These are phyloP conservation scores for Entomyzon cyanotis DNA, from an alignment of 2,113 vertebrate genomes.

Conservation along the genomic window DNA sequence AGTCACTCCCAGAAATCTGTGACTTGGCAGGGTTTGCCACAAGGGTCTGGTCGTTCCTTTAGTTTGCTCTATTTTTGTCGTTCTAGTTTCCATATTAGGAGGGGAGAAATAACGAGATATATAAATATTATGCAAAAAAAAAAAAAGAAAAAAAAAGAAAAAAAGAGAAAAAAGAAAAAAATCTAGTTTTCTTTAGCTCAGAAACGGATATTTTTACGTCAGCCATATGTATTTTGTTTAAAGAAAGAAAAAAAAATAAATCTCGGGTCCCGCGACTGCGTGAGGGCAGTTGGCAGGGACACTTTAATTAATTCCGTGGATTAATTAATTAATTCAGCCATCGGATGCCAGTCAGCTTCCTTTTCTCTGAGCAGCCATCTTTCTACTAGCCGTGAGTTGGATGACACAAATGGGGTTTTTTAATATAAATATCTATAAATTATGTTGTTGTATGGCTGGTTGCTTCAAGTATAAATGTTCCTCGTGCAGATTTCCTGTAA, in stretches of 20 bases:
- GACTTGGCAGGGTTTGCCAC: slow-evolving; percentile 56
- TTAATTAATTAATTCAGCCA: slow-evolving; percentile 22
- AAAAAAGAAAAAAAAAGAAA: background rate
- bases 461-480: slow-evolving; percentile 71
- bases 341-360: slow-evolving; percentile 67
- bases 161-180: background rate
- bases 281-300: slow-evolving; percentile 39
- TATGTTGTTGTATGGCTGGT: slow-evolving; percentile 73
- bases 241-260: slow-evolving; percentile 51
- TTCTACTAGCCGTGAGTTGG: slow-evolving; percentile 71
- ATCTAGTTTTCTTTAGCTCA: slow-evolving; percentile 80
- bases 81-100: slow-evolving; percentile 61
- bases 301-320: slow-evolving; percentile 41
- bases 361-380: slow-evolving; percentile 79
- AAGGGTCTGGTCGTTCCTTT: slow-evolving; percentile 62
- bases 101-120: slow-evolving; percentile 41
- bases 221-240: slow-evolving; percentile 82
- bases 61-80: slow-evolving; percentile 38
- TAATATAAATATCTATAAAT: slow-evolving; percentile 67
- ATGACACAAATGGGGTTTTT: slow-evolving; percentile 60
- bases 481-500: slow-evolving; percentile 72
- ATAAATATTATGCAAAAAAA: slow-evolving; percentile 77
- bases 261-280: background rate
- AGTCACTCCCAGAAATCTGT: slow-evolving; percentile 58
- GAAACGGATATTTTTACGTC: slow-evolving; percentile 77